A percentile compares a stretch with the other conserved stretches of the same genome.
These are phyloP conservation scores for Drosophila bocqueti DNA, from an alignment of 1,140 invertebrate genomes.

Conservation along the genomic window DNA sequence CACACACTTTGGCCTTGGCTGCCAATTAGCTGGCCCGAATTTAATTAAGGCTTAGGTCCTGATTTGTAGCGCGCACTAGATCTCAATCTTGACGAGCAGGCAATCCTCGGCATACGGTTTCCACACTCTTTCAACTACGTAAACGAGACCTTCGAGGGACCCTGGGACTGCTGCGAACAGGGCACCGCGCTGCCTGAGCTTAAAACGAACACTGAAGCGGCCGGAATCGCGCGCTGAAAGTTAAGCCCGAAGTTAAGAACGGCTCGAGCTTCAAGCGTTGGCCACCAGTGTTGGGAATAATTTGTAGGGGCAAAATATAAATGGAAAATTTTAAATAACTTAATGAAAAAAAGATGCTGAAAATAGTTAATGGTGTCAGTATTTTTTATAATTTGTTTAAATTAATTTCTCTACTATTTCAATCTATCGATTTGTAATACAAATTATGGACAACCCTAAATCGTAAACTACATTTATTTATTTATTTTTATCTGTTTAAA, in stretches of 20 bases:
- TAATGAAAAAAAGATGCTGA: background rate
- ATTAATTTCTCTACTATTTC: background rate
- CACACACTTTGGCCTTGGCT: conserved; percentile 19
- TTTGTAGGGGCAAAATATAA: background rate
- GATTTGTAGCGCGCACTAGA: conserved; percentile 32
- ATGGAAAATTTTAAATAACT: background rate
- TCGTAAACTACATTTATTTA: background rate
- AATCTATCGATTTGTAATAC: too few species aligned
- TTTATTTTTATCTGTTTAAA: background rate
- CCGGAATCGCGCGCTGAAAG: conserved; percentile 51
- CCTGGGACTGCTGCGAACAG: background rate
- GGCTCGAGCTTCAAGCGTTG: conserved; percentile 16
- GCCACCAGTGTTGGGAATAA: background rate
- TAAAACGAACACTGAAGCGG: conserved; percentile 69
- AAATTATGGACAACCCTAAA: background rate
- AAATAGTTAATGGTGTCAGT: background rate
- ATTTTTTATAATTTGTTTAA: background rate
- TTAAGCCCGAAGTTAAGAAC: conserved; percentile 65
- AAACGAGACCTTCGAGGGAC: conserved; percentile 10
- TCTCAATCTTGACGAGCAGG: conserved; percentile 20
- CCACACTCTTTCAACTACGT: background rate
- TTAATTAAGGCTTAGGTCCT: conserved; percentile 40
- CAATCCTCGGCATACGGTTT: conserved; percentile 3
- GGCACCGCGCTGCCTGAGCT: conserved; percentile 38
- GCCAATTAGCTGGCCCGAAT: conserved; percentile 36